phyloP scores from a whole-genome alignment of 2,888 invertebrate species.

The Ephialtes manifestator region DNA sequence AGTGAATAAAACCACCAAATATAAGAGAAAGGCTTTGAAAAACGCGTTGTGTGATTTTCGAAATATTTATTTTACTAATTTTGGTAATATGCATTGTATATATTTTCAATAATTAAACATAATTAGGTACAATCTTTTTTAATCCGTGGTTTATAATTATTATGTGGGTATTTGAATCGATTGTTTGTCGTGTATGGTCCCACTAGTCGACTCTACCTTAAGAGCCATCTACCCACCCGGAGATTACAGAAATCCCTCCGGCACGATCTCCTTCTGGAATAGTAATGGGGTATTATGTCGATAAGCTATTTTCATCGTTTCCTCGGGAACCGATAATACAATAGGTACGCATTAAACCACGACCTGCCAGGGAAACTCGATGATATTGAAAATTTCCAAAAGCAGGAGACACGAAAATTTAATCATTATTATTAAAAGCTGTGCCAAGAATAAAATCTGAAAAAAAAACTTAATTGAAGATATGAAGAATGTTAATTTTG shows the following conservation, averaged over 20 bases:
- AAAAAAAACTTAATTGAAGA: no score
- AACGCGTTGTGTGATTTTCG: no score
- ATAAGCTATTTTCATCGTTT: conserved; percentile 8
- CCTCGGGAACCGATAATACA: conserved; percentile 12
- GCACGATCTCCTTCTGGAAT: conserved; percentile 29
- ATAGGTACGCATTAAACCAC: background rate
- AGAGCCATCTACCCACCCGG: conserved; percentile 5
- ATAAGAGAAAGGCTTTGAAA: no score
- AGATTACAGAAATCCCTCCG: conserved; percentile 37
- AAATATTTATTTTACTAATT: no score
- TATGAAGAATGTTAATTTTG: no score
- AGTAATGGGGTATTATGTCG: conserved; percentile 32
- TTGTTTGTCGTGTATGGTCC: background rate
- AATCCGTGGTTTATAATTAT: background rate
- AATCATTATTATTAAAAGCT: background rate
- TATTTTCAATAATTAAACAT: no score
- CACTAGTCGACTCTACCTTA: background rate
- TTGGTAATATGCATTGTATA: no score
- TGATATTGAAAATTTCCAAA: background rate
- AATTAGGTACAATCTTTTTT: no score
- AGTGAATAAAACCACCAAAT: no score
- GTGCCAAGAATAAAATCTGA: no score
- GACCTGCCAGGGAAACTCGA: background rate
- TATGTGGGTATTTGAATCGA: background rate
- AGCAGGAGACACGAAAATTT: background rate